These are phyloP conservation scores for Oxycera nigricornis DNA, from an alignment of 2,888 invertebrate genomes.

Conservation along the genomic window DNA sequence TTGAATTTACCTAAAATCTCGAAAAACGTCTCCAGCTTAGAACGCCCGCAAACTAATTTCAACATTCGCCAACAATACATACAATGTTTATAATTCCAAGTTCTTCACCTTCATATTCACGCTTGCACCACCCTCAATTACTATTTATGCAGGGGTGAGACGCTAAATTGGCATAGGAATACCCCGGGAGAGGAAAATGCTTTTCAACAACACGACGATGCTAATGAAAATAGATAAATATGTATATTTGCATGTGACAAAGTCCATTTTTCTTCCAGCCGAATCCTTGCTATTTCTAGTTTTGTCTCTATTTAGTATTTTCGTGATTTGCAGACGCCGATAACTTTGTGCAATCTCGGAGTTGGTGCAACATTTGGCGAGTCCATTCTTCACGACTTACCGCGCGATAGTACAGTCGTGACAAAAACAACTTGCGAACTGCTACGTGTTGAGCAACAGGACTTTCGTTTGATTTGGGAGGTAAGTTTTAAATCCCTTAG, in stretches of 20 bases:
- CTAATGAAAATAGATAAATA: neutral
- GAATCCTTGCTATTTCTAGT: neutral
- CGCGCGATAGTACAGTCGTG: constrained; percentile 74
- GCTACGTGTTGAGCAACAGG: constrained; percentile 76
- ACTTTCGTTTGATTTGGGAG: constrained; percentile 80
- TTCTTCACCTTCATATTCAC: neutral
- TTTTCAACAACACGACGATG: neutral
- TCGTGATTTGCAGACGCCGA: constrained; percentile 66
- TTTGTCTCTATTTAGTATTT: neutral
- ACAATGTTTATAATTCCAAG: neutral
- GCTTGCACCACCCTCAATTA: neutral
- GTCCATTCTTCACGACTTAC: constrained; percentile 75
- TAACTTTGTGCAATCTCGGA: constrained; percentile 72
- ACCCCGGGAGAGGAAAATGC: neutral
- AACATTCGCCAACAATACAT: neutral
- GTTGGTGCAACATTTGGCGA: constrained; percentile 81
- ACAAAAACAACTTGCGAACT: constrained; percentile 78
- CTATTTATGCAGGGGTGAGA: neutral
- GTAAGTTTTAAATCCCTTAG: constrained; percentile 63
- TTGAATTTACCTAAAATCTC: too few relatives aligned
- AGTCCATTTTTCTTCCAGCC: neutral
- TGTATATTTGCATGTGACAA: constrained; percentile 6
- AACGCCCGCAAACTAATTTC: neutral
- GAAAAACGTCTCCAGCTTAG: too few relatives aligned
- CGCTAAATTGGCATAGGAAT: neutral